Conservation (phyloP, 1,140 invertebrate genomes). For the Prorops nasuta region DNA sequence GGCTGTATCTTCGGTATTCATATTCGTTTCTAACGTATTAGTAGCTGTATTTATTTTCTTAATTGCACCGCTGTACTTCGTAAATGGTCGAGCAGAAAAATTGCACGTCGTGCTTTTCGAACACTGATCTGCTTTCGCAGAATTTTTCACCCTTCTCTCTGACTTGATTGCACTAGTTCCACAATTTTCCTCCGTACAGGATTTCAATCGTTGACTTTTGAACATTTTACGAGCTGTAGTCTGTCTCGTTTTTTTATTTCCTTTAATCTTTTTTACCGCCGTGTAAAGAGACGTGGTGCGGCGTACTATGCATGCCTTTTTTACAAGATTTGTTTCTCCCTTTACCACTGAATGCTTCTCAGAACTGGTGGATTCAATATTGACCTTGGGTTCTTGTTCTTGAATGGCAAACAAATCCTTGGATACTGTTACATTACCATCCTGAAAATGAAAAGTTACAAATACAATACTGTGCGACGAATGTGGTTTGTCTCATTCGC, state of each 20-base stretch:
- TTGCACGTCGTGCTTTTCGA: no score
- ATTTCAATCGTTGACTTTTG: conserved; percentile 30
- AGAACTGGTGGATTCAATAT: conserved; percentile 13
- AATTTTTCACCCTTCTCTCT: no score
- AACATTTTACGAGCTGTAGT: conserved; percentile 28
- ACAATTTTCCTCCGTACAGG: conserved; percentile 26
- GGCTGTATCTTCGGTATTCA: conserved; percentile 32
- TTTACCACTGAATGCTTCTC: conserved; percentile 27
- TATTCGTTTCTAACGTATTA: conserved; percentile 1
- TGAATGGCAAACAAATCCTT: conserved; percentile 23
- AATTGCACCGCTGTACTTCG: neutral
- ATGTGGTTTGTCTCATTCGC: no score
- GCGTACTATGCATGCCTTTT: conserved; percentile 29
- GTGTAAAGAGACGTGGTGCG: conserved; percentile 30
- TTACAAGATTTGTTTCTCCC: conserved; percentile 24
- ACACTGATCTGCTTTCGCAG: no score
- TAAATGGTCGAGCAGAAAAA: no score
- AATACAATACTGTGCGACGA: no score
- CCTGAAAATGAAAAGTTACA: conserved; percentile 35
- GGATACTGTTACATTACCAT: conserved; percentile 14
- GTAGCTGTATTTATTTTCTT: neutral
- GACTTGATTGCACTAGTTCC: conserved; percentile 25
- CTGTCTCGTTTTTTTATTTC: conserved; percentile 32
- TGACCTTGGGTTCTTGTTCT: conserved; percentile 23
- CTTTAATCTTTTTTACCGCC: conserved; percentile 34